These are phyloP conservation scores for Burhinus bistriatus DNA, from an alignment of 2,113 vertebrate genomes.

Conservation along the genomic window DNA sequence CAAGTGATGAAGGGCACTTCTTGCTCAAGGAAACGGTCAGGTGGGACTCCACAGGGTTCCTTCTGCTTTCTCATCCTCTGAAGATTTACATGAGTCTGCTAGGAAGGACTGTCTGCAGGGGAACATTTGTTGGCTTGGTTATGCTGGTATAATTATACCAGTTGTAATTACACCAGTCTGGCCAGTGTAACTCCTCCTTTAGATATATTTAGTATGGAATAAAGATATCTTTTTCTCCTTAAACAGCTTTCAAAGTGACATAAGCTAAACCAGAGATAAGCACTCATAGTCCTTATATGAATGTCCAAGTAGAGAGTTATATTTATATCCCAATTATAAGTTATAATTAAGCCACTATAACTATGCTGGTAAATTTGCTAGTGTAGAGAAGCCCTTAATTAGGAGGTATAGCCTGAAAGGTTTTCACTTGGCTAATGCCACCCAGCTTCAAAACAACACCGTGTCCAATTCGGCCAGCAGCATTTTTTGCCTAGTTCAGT, in stretches of 20 bases:
- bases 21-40: neutral
- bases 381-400: neutral
- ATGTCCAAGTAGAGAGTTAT: neutral
- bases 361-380: neutral
- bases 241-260: neutral
- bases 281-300: neutral
- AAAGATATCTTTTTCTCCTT: neutral
- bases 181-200: neutral
- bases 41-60: neutral
- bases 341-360: neutral
- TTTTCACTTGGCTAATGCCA: constrained; percentile 5
- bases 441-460: neutral
- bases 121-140: neutral
- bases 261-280: constrained; percentile 21
- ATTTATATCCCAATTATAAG: constrained; percentile 6
- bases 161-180: neutral
- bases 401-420: neutral
- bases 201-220: neutral
- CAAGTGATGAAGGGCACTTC: neutral
- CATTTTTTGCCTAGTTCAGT: neutral
- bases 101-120: neutral
- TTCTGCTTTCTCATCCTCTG: neutral
- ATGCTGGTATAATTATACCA: neutral
- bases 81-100: neutral
- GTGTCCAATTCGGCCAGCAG: neutral